Percentiles rank a stretch among this genome's conserved stretches.
Evolutionary conservation across 2,888 invertebrate species (phyloP).

Genomic region (Synergus laeviventris): DNA sequence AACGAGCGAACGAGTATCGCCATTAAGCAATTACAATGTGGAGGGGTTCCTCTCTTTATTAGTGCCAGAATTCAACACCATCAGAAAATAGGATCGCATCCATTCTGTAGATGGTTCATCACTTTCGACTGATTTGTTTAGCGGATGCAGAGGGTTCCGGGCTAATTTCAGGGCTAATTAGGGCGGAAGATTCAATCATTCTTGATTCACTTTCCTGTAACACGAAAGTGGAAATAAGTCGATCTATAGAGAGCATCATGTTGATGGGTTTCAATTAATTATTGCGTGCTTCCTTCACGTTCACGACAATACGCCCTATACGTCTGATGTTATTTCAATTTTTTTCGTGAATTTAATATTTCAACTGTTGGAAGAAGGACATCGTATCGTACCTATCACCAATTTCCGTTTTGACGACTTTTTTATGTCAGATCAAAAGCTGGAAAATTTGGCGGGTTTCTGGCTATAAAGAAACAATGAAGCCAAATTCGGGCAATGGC

Average conservation of each 20-base stretch:
- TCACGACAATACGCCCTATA: no score
- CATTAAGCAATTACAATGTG: constrained; percentile 59
- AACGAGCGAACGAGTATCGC: constrained; percentile 68
- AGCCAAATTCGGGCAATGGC: constrained; percentile 72
- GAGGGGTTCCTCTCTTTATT: constrained; percentile 16
- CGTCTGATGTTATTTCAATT: no score
- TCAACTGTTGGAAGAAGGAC: not conserved
- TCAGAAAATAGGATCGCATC: constrained; percentile 21
- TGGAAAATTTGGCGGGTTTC: constrained; percentile 60
- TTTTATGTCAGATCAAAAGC: constrained; percentile 65
- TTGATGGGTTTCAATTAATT: no score
- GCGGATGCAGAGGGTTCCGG: not conserved
- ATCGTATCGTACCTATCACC: no score
- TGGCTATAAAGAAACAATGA: constrained; percentile 66
- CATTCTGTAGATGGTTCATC: constrained; percentile 14
- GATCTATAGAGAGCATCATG: not conserved
- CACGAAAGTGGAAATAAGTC: not conserved
- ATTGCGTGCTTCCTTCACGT: no score
- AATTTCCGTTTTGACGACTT: no score
- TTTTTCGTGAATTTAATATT: not conserved
- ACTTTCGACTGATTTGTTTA: constrained; percentile 14
- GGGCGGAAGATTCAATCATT: not conserved
- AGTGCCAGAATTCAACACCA: constrained; percentile 7
- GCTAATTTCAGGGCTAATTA: not conserved
- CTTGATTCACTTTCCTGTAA: not conserved